Evolutionary conservation across 2,888 invertebrate genomes (phyloP), one percentile per base, ranked within the genome.

Genomic region (Hololepta plana): DNA sequence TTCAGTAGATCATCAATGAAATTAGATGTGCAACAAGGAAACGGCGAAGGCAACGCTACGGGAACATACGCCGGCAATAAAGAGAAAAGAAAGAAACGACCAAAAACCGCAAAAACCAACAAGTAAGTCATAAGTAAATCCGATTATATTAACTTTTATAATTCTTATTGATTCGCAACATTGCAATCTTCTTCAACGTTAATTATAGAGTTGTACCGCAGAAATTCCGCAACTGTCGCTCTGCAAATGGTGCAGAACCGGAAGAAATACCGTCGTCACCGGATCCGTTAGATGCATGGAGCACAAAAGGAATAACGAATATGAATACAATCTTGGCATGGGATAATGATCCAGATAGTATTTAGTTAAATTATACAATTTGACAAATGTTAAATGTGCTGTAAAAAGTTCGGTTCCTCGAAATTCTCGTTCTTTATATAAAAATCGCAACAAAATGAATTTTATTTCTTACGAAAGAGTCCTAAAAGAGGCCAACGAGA

Each of bases 251-350:
- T 22, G 35, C 41, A 12, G 32, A 37, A 27, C 39, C 49, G 4
- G 50, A 56, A 26, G n/a, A n/a, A n/a, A n/a, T n/a, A n/a, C n/a
- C n/a, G n/a, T 61, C 62, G 4, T 60, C 64, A 3, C 62, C 63
- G 5, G 72, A 74, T 55, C 72, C 72, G 4, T 49, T 75, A 32
- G 72, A 75, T 43, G 70, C 75, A 1, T 76, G 75, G 75, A 75
- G 74, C 50, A 74, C 70, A 20, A 64, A 67, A 36, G 67, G 63
- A 38, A 66, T 76, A 38, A 62, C 68, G 32, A 69, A 68, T 48
- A 75, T 77, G 59, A 75, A 74, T 51, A 64, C 67, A 39, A 67
- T 76, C 43, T 57, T 73, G 35, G 70, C 69, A 15, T 68, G 67
- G 68, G 32, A 33, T 10, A 30, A 29, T 15, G 28, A 31, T 15